Evolutionary conservation across 2,797 vertebrate species (phyloP).

Genomic region (Coregonus ussuriensis): DNA sequence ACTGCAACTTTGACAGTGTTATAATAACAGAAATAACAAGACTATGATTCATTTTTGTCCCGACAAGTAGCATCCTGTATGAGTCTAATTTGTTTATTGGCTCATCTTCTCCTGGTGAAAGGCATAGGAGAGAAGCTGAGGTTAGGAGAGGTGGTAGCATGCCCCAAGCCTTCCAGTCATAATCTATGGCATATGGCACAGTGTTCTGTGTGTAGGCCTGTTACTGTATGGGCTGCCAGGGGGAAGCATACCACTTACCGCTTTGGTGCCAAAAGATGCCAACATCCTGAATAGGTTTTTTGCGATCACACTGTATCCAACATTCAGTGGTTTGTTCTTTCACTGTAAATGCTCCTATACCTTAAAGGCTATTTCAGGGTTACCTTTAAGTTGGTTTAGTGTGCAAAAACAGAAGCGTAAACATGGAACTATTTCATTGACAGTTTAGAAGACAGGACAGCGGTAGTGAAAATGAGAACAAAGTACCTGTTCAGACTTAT

Average conservation of each 20-base stretch:
- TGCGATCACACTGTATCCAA: too few relatives aligned
- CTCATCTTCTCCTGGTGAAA: not conserved
- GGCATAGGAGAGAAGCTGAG: not conserved
- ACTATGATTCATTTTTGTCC: not conserved
- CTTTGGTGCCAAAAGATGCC: too few relatives aligned
- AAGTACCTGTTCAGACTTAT: constrained; percentile 51
- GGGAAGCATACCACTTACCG: too few relatives aligned
- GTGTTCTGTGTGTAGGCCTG: too few relatives aligned
- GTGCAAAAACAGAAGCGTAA: not conserved
- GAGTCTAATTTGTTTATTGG: not conserved
- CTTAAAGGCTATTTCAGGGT: too few relatives aligned
- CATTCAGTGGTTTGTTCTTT: too few relatives aligned
- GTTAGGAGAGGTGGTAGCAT: not conserved
- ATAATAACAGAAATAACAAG: not conserved
- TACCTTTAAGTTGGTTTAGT: too few relatives aligned
- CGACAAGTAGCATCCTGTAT: not conserved
- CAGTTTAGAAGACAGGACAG: not conserved
- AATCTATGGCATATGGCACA: not conserved
- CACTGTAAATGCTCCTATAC: too few relatives aligned
- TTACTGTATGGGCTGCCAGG: too few relatives aligned
- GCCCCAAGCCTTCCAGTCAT: not conserved
- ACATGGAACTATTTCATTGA: not conserved
- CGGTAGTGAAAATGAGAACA: not conserved
- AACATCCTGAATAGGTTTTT: too few relatives aligned
- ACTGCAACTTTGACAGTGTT: not conserved